These are phyloP conservation scores for Pectinophora gossypiella DNA, from an alignment of 1,140 invertebrate genomes.

Conservation along the genomic window DNA sequence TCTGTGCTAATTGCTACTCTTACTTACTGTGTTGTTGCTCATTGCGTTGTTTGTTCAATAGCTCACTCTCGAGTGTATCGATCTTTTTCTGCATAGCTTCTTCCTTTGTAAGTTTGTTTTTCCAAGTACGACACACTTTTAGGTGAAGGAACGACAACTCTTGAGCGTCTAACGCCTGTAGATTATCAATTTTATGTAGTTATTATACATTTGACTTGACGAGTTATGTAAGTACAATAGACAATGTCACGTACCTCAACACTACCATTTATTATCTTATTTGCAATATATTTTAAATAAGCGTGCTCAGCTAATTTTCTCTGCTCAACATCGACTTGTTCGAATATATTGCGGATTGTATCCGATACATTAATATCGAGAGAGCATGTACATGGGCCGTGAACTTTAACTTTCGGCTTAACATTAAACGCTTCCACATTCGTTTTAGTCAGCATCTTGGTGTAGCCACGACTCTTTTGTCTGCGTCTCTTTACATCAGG, in stretches of 20 bases:
- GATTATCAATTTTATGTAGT: background rate
- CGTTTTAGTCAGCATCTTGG: slow-evolving; percentile 50
- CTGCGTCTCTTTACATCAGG: slow-evolving; percentile 33
- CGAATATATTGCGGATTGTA: slow-evolving; percentile 61
- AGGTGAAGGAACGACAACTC: slow-evolving; percentile 61
- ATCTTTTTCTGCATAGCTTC: slow-evolving; percentile 50
- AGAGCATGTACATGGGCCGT: slow-evolving; percentile 58
- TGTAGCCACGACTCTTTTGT: slow-evolving; percentile 27
- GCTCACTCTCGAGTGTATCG: slow-evolving; percentile 43
- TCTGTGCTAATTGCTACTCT: background rate
- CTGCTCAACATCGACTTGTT: slow-evolving; percentile 60
- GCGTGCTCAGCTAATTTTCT: slow-evolving; percentile 50
- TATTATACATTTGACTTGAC: too few relatives aligned
- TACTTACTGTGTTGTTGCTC: slow-evolving; percentile 53
- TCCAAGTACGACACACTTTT: slow-evolving; percentile 63
- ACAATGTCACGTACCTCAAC: slow-evolving; percentile 34
- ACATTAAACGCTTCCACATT: slow-evolving; percentile 53
- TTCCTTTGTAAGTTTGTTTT: slow-evolving; percentile 48
- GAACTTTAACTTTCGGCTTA: slow-evolving; percentile 34
- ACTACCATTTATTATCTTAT: slow-evolving; percentile 46
- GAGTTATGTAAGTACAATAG: too few relatives aligned
- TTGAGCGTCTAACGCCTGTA: slow-evolving; percentile 45
- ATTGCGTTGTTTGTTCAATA: slow-evolving; percentile 46
- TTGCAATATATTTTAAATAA: slow-evolving; percentile 57
- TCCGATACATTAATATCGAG: slow-evolving; percentile 55